Evolutionary conservation across 2,113 vertebrate genomes (phyloP), one percentile per base, ranked within the genome.

Genomic region (Aldabrachelys gigantea): DNA sequence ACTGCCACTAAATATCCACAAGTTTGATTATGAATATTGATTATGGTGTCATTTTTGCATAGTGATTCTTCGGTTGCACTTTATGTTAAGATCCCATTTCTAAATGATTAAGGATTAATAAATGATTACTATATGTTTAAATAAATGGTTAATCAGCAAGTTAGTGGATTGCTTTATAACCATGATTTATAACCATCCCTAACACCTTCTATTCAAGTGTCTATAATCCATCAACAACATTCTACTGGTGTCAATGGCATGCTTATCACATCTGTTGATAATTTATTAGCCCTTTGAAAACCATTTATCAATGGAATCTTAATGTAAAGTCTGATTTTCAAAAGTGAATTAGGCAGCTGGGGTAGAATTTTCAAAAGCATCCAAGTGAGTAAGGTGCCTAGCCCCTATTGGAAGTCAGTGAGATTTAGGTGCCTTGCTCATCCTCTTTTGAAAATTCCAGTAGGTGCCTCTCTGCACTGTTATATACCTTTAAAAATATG

Each of bases 401-500:
- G n/a, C 35, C 19, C 31, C 35, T n/a, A 72, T 21, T 38, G 35
- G n/a, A 38, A 21, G 19, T 10, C 65, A 72, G 9, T n/a, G n/a
- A n/a, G 84, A 1, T 1, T 56, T 72, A 7, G 69, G 4, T 35
- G 83, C 44, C 27, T 87, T 62, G 41, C 52, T 49, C 54, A 53
- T 12, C 12, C 19, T 47, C 12, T 75, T 82, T 89, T 76, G 19
- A 56, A 82, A 78, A 59, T 27, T 24, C 12, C 17, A 72, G 19
- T 21, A 38, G 41, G 10, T 6, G 50, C 6, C 27, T 9, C 10
- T 0, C 0, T 17, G 29, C 41, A 10, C 3, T 44, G 13, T 47
- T 65, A 4, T 2, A 22, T 49, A 31, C 10, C n/a, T 62, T 22
- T 14, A 21, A 5, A 47, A 47, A 19, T 72, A n/a, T 38, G 35